Percentiles rank a stretch among this genome's conserved stretches.
phyloP scores from a whole-genome alignment of 2,113 vertebrate genomes.

The Delphinapterus leucas region DNA sequence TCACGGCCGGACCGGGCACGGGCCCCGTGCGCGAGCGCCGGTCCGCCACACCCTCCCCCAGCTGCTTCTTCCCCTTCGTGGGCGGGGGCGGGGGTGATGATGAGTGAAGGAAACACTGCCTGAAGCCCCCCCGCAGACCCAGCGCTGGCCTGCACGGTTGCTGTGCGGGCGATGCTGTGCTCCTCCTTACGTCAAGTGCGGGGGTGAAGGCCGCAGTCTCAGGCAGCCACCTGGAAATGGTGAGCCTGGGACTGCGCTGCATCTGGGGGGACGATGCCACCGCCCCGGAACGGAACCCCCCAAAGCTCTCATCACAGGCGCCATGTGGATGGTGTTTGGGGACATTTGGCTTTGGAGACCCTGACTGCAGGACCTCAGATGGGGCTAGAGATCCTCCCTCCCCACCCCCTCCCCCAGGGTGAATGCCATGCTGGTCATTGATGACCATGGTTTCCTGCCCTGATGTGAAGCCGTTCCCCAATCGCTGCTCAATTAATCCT shows the following conservation, averaged over 20 bases:
- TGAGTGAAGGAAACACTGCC: not conserved
- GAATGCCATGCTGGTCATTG: rapidly evolving
- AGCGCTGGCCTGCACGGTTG: not conserved
- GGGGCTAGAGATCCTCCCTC: rapidly evolving
- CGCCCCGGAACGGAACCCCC: rapidly evolving
- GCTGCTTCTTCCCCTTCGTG: rapidly evolving
- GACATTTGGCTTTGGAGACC: not conserved
- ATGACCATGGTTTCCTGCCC: not conserved
- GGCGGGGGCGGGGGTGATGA: rapidly evolving
- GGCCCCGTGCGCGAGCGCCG: rapidly evolving
- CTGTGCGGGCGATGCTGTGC: rapidly evolving
- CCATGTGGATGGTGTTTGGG: rapidly evolving
- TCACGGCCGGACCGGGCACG: rapidly evolving
- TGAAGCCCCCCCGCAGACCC: not conserved
- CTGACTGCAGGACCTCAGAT: not conserved
- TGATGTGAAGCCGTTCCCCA: not conserved
- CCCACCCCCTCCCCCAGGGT: rapidly evolving
- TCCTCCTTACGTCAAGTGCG: not conserved
- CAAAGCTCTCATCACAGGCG: not conserved
- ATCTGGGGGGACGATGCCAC: rapidly evolving
- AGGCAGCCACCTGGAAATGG: not conserved
- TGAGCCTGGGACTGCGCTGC: rapidly evolving
- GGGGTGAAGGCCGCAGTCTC: not conserved
- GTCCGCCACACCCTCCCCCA: rapidly evolving
- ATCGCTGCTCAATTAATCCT: not conserved